These are phyloP conservation scores for Yponomeuta malinellus DNA, from an alignment of 2,888 invertebrate genomes.

Conservation along the genomic window DNA sequence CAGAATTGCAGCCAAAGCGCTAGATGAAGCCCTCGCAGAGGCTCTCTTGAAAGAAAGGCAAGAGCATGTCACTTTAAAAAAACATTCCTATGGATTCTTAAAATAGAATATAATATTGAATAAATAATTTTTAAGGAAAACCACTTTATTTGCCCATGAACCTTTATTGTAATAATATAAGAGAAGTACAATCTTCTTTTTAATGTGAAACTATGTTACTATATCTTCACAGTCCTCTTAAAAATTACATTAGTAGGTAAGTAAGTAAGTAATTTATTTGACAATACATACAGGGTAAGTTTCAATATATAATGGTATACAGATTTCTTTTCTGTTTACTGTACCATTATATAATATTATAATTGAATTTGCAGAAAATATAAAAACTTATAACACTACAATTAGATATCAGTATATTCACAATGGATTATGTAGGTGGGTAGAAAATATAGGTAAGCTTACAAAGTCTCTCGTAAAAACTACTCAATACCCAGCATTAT, in stretches of 20 bases:
- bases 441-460: not conserved
- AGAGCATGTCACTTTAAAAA: constrained; percentile 50
- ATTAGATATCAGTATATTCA: not conserved
- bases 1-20: constrained; percentile 75
- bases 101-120: constrained; percentile 45
- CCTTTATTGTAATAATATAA: constrained; percentile 19
- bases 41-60: constrained; percentile 77
- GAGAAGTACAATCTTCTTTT: not conserved
- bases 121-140: not conserved
- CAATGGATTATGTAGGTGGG: not conserved
- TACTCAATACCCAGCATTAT: not conserved
- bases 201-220: not conserved
- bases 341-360: not conserved
- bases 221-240: constrained; percentile 10
- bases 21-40: constrained; percentile 81
- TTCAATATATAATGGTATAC: too few species aligned
- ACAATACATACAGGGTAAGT: too few species aligned
- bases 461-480: not conserved
- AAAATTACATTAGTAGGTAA: constrained; percentile 16
- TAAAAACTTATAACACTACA: not conserved
- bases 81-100: constrained; percentile 73
- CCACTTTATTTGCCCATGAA: constrained; percentile 19
- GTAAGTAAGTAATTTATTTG: too few species aligned
- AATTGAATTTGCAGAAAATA: not conserved
- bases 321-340: not conserved